Evolutionary conservation across 2,888 invertebrate genomes (phyloP), one percentile per base, ranked within the genome.

Genomic region (Tachina lurida): DNA sequence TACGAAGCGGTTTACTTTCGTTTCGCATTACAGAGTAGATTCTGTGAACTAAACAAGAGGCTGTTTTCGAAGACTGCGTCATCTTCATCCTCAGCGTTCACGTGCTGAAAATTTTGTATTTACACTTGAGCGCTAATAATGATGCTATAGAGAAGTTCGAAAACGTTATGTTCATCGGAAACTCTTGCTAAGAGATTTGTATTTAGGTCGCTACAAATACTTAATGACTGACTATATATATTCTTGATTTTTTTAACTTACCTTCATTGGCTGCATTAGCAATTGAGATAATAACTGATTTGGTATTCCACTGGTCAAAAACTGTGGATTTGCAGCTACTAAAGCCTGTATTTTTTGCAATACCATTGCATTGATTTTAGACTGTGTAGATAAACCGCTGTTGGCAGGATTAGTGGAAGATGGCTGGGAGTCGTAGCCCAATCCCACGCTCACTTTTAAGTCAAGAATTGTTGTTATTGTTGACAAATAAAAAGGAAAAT

Each of bases 231-330:
- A 31, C 31, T 31, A 31, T 31, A 31, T 31, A 31, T 31, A 7
- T 31, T 31, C 31, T 31, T 31, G 5, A 31, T 31, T 31, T 31
- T 31, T 31, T 31, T 31, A 31, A 31, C 83, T 86, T 43, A 93
- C 92, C 91, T 93, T 93, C 71, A 91, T 90, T n/a, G 94, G 93
- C 87, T 94, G 93, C 94, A 95, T 94, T 94, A 95, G 95, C 91
- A 95, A 93, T 86, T 94, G 94, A 31, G 94, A 93, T 31, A 95
- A 93, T 43, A 94, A 93, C 90, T 95, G 95, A 87, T 94, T 94
- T 89, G 91, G 93, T 89, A 93, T 93, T 77, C 93, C 93, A 84
- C 92, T 91, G 78, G 92, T 93, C 83, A 93, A 88, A 84, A 92
- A 93, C 63, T 91, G 91, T 41, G 93, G 93, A 91, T 93, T 92